Percentiles rank a stretch among this genome's conserved stretches.
phyloP scores from a whole-genome alignment of 2,113 vertebrate genomes.

The Indri indri region DNA sequence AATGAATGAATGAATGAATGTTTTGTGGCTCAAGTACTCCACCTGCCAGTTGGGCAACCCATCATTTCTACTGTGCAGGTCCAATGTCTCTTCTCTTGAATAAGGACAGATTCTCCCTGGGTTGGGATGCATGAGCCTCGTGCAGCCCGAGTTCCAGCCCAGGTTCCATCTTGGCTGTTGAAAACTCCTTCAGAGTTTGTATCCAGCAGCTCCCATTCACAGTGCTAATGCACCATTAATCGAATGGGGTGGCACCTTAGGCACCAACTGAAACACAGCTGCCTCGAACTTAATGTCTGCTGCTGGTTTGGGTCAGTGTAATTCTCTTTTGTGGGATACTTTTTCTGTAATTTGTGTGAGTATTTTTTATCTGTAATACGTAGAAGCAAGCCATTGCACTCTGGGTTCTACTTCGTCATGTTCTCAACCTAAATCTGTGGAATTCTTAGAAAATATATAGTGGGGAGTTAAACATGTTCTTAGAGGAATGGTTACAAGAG shows the following conservation, averaged over 20 bases:
- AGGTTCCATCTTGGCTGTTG: not conserved
- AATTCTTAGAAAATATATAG: slow-evolving; percentile 55
- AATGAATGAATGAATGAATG: too few species aligned
- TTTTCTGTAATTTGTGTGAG: not conserved
- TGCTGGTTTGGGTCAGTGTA: not conserved
- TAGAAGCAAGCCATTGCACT: not conserved
- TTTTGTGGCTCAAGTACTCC: not conserved
- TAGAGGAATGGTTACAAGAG: slow-evolving; percentile 22
- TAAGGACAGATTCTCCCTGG: not conserved
- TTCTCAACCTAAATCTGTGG: not conserved
- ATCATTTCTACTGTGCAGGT: too few species aligned
- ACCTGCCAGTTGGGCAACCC: not conserved
- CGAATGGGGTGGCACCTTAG: not conserved
- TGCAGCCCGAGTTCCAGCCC: too few species aligned
- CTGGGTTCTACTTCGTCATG: not conserved
- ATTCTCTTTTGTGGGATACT: not conserved
- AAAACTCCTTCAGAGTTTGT: not conserved
- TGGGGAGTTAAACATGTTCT: slow-evolving; percentile 27
- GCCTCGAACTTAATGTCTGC: not conserved
- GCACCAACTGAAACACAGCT: not conserved
- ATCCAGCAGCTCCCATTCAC: not conserved
- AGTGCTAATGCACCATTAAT: not conserved
- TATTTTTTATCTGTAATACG: not conserved
- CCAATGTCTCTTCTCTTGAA: not conserved
- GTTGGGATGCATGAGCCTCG: not conserved